Percentiles rank a stretch among this genome's conserved stretches.
phyloP scores from a whole-genome alignment of 2,888 invertebrate species.

The Lottia scabra region DNA sequence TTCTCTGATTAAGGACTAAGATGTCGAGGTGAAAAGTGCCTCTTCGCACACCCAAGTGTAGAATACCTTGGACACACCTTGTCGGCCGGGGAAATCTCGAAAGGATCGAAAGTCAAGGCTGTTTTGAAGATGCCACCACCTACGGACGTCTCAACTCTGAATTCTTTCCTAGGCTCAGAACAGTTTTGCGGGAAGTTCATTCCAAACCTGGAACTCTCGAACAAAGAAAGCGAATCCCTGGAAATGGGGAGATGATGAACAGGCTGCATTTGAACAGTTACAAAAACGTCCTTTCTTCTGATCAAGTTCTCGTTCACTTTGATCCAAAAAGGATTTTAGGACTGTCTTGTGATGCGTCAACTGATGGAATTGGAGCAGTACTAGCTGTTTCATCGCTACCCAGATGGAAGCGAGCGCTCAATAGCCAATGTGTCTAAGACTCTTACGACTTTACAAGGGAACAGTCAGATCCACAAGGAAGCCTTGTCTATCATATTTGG shows the following conservation, averaged over 20 bases:
- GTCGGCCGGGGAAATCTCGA: background rate
- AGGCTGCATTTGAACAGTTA: conserved; percentile 9
- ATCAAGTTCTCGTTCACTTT: conserved; percentile 21
- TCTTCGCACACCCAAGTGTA: conserved; percentile 12
- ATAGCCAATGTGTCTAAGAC: conserved; percentile 26
- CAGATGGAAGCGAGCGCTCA: conserved; percentile 25
- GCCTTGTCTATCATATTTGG: conserved; percentile 27
- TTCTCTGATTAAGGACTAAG: no score
- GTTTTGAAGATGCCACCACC: conserved; percentile 18
- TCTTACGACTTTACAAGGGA: conserved; percentile 12
- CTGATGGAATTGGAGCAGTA: conserved; percentile 30
- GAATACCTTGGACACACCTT: conserved; percentile 13
- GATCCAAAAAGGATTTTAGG: conserved; percentile 18
- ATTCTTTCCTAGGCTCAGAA: conserved; percentile 21
- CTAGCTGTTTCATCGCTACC: conserved; percentile 26
- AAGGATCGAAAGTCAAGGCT: conserved; percentile 5
- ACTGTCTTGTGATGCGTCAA: conserved; percentile 32
- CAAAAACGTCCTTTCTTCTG: conserved; percentile 6
- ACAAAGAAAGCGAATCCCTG: conserved; percentile 17
- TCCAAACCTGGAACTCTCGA: conserved; percentile 18
- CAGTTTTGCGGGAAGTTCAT: conserved; percentile 28
- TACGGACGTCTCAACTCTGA: conserved; percentile 16
- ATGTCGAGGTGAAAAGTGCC: conserved; percentile 15
- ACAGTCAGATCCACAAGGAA: conserved; percentile 29
- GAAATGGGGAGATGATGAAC: conserved; percentile 15